phyloP scores from a whole-genome alignment of 2,797 vertebrate genomes.

The Cygnus olor region DNA sequence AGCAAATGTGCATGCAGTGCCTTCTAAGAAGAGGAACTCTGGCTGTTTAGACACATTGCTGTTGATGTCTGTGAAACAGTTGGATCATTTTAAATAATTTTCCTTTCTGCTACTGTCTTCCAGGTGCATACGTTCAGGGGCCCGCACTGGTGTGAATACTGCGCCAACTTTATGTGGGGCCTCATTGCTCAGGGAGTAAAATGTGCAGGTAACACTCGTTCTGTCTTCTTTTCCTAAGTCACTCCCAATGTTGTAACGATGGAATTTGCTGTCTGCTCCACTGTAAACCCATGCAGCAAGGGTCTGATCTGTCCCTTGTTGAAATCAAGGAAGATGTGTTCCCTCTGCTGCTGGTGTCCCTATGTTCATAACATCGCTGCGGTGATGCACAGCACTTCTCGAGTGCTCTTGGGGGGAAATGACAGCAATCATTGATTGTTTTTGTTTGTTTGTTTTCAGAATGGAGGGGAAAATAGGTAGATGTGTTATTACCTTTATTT shows the following conservation, averaged over 20 bases:
- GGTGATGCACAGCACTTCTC: background rate
- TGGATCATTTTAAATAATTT: slow-evolving; percentile 3
- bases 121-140: slow-evolving; percentile 98
- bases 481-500: background rate
- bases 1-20: background rate
- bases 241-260: background rate
- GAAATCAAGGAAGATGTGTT: background rate
- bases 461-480: background rate
- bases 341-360: background rate
- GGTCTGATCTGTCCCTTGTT: background rate
- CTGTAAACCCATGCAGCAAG: accelerated
- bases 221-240: background rate
- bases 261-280: background rate
- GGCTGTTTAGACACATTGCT: background rate
- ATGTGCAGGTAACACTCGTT: slow-evolving; percentile 90
- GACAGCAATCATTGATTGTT: background rate
- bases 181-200: slow-evolving; percentile 99
- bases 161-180: slow-evolving; percentile 99
- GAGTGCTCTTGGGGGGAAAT: accelerated
- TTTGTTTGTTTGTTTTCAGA: background rate
- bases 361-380: background rate
- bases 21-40: background rate
- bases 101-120: slow-evolving; percentile 61
- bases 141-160: slow-evolving; percentile 99
- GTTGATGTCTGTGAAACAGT: background rate